A percentile compares a stretch with the other conserved stretches of the same genome.
Evolutionary conservation across 2,797 vertebrate genomes (phyloP).

Genomic region (Typhlichthys subterraneus): DNA sequence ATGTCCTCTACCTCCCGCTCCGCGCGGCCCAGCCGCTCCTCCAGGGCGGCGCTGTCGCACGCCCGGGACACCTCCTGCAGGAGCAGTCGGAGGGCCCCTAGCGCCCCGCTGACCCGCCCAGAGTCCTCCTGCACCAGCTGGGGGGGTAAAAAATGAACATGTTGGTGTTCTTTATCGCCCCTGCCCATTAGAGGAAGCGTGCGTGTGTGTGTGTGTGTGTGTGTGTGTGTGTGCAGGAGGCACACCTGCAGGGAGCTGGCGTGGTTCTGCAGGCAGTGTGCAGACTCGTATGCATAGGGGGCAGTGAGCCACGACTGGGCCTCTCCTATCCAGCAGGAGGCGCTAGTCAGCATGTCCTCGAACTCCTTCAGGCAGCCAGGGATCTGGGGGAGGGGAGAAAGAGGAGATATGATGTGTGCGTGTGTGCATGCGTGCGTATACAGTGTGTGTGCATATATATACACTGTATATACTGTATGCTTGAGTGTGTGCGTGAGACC

Average conservation of each 20-base stretch:
- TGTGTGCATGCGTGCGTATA: neutral
- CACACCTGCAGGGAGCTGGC: conserved; percentile 84
- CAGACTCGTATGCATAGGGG: conserved; percentile 75
- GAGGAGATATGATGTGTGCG: neutral
- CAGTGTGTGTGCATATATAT: neutral
- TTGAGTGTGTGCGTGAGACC: conserved; percentile 62
- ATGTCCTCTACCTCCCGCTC: conserved; percentile 74
- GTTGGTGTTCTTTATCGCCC: too few relatives aligned
- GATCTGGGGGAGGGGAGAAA: conserved; percentile 72
- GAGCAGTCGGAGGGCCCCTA: conserved; percentile 74
- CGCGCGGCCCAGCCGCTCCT: conserved; percentile 70
- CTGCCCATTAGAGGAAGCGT: too few relatives aligned
- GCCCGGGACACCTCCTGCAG: conserved; percentile 82
- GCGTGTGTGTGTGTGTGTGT: neutral
- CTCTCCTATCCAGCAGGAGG: conserved; percentile 84
- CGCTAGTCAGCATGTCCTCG: conserved; percentile 79
- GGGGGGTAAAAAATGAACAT: neutral
- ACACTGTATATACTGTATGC: neutral
- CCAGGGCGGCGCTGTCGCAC: conserved; percentile 78
- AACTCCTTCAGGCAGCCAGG: conserved; percentile 85
- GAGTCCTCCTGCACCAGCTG: conserved; percentile 91
- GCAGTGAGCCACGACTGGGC: conserved; percentile 77
- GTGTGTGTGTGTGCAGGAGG: neutral
- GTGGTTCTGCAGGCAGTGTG: conserved; percentile 80
- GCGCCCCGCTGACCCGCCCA: conserved; percentile 80